Evolutionary conservation across 2,888 invertebrate species (phyloP).

Genomic region (Dysmachus trigonus): DNA sequence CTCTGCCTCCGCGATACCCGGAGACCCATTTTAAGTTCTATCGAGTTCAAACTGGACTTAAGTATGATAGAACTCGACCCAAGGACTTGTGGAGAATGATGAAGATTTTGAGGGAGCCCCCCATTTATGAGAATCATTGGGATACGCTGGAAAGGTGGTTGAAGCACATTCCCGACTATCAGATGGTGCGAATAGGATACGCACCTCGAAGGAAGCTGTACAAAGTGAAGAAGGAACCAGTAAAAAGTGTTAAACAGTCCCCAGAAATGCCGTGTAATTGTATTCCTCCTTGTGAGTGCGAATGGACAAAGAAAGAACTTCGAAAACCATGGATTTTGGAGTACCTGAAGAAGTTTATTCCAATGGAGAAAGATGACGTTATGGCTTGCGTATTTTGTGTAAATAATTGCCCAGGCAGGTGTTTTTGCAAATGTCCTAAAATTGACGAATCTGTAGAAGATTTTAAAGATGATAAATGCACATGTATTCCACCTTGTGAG

Average conservation of each 20-base stretch:
- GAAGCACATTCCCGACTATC: constrained; percentile 45
- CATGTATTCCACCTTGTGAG: constrained; percentile 41
- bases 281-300: constrained; percentile 55
- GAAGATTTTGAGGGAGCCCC: constrained; percentile 66
- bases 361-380: not conserved
- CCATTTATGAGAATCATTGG: constrained; percentile 67
- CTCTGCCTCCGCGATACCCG: constrained; percentile 65
- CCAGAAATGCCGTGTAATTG: constrained; percentile 50
- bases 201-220: constrained; percentile 41
- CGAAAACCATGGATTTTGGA: constrained; percentile 49
- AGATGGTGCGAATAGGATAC: constrained; percentile 55
- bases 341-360: constrained; percentile 36
- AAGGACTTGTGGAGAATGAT: constrained; percentile 67
- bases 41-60: constrained; percentile 66
- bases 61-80: constrained; percentile 65
- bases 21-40: constrained; percentile 67
- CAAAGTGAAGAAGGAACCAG: constrained; percentile 8
- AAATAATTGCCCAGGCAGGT: not conserved
- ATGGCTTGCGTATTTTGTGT: not conserved
- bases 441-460: not conserved
- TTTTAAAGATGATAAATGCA: not conserved
- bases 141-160: constrained; percentile 60
- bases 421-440: not conserved
- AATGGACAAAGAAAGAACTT: constrained; percentile 51
- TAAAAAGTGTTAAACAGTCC: not conserved